Conservation (phyloP, 2,888 invertebrate genomes). For the Drosophila borborema region DNA sequence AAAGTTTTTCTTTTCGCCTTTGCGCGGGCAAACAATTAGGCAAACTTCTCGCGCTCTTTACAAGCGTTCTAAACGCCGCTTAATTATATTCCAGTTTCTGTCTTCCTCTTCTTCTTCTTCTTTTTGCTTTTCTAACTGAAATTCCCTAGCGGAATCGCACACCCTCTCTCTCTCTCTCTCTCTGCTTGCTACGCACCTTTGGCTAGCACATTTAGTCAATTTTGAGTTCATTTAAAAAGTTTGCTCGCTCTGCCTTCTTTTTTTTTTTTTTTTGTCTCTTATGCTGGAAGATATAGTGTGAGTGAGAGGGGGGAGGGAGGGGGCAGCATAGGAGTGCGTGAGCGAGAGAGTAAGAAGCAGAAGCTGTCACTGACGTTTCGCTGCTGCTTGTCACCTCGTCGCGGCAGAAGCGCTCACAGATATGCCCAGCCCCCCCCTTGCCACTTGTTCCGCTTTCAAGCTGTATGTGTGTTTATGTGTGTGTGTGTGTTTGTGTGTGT, state of each 20-base stretch:
- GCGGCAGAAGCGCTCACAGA: slow-evolving; percentile 11
- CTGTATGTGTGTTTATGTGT: slow-evolving; percentile 3
- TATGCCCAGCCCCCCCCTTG: background rate
- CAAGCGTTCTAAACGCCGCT: slow-evolving; percentile 75
- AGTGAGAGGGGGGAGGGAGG: too few species aligned
- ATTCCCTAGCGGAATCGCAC: slow-evolving; percentile 54
- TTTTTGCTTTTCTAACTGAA: background rate
- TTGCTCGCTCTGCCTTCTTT: slow-evolving; percentile 37
- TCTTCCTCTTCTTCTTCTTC: background rate
- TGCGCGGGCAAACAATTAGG: slow-evolving; percentile 62
- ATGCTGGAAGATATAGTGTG: slow-evolving; percentile 6
- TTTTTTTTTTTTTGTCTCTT: slow-evolving; percentile 20
- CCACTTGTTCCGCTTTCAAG: slow-evolving; percentile 8
- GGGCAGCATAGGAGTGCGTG: background rate
- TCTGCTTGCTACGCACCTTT: slow-evolving; percentile 52
- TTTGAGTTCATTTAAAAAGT: slow-evolving; percentile 78
- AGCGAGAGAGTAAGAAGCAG: slow-evolving; percentile 11
- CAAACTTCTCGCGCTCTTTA: slow-evolving; percentile 30
- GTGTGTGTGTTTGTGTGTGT: slow-evolving; percentile 8
- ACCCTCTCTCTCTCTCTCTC: background rate
- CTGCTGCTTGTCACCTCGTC: slow-evolving; percentile 58
- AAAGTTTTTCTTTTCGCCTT: slow-evolving; percentile 58
- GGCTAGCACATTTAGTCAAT: slow-evolving; percentile 77
- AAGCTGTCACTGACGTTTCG: slow-evolving; percentile 57
- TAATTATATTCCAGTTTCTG: slow-evolving; percentile 71